Base-by-base conservation (phyloP, 2,113 vertebrate species). In the Chitala chitala region DNA sequence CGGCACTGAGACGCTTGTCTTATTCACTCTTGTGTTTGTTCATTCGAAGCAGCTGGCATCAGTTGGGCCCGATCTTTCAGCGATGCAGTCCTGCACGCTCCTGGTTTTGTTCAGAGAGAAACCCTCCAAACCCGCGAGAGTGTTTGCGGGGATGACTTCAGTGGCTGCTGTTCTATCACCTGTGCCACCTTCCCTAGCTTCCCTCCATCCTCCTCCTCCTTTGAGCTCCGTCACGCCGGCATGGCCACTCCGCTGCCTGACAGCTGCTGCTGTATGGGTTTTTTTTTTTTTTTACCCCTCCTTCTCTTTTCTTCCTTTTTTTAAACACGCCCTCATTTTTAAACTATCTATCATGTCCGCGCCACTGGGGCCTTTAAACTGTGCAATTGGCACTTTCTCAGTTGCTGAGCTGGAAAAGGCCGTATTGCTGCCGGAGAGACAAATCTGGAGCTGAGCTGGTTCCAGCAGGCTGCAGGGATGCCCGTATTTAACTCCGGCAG, bases 301-400 rank as follows among this genome's bases (percentile, higher is more conserved):
- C 44, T 6, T 46, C 44, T 10, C 5, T 46, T 46, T 46, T 33
- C 66, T 71, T 74, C 72, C 42, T 48, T 85, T 82, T 86, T 89
- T 86, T 86, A 88, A 90, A 90, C 88, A 86, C 84, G 85, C 90
- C 89, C 90, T 92, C 87, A 85, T 91, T 90, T 91, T 88, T 88
- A 88, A 89, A 89, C 91, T 90, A 92, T 92, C 90, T 90, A 91
- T 92, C 90, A 92, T 90, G 86, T 85, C 85, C 80, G 88, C 87
- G 82, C 88, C 89, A 89, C 85, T 87, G 90, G 90, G 90, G 88
- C 88, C 85, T 86, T 89, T 90, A 91, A 92, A 91, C 88, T 91
- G 91, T 91, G 86, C 85, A 89, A 90, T 90, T 89, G 91, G 90
- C 91, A 91, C 89, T 92, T 91, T 92, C 90, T 91, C 88, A 87